These are phyloP conservation scores for Cheumatopsyche charites DNA, from an alignment of 1,140 invertebrate genomes.

Conservation along the genomic window DNA sequence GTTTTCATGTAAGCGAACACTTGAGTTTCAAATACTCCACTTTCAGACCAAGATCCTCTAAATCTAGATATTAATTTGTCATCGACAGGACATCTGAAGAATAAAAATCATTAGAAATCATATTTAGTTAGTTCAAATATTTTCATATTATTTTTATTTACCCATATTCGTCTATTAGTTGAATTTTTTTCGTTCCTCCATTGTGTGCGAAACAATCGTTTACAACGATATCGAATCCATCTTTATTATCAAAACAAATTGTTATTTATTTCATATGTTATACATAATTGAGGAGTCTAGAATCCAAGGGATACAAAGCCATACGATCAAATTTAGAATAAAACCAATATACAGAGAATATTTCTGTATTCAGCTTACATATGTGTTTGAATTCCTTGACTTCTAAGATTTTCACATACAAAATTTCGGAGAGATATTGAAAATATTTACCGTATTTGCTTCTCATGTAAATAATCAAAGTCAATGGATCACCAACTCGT, in stretches of 20 bases:
- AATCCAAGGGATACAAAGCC: too few species aligned
- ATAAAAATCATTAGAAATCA: conserved; percentile 49
- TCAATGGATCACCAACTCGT: conserved; percentile 88
- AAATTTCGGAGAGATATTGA: too few species aligned
- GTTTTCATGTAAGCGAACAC: conserved; percentile 96
- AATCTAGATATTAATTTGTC: conserved; percentile 92
- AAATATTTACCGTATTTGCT: conserved; percentile 81
- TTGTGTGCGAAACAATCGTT: conserved; percentile 95
- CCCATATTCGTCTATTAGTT: conserved; percentile 92
- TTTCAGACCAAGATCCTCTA: conserved; percentile 88
- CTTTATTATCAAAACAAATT: too few species aligned
- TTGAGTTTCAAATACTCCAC: conserved; percentile 89
- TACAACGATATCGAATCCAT: conserved; percentile 95
- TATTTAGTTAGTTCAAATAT: conserved; percentile 27
- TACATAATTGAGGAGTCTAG: too few species aligned
- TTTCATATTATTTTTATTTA: conserved; percentile 54
- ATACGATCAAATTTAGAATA: too few species aligned
- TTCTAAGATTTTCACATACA: too few species aligned
- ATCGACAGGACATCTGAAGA: conserved; percentile 92
- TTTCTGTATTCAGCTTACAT: conserved; percentile 50
- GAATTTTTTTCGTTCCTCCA: conserved; percentile 88
- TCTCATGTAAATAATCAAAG: conserved; percentile 92
- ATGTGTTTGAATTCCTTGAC: conserved; percentile 46
- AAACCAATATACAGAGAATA: too few species aligned
- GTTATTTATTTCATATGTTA: too few species aligned